A percentile compares a stretch with the other conserved stretches of the same genome.
These are phyloP conservation scores for Tragelaphus strepsiceros DNA, from an alignment of 2,113 vertebrate genomes.

Conservation along the genomic window DNA sequence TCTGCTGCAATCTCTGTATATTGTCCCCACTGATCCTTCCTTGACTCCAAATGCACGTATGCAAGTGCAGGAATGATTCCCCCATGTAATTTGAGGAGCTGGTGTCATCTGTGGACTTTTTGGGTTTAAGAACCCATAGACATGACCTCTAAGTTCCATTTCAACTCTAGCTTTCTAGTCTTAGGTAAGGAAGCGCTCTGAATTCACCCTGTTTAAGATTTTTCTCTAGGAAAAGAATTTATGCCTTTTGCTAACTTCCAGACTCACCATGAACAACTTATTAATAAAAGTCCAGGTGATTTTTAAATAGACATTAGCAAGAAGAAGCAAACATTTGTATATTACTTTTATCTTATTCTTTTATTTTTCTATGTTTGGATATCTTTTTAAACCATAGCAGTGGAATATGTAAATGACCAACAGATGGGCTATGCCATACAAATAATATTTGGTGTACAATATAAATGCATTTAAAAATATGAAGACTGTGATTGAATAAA, in stretches of 20 bases:
- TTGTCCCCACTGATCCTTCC: not conserved
- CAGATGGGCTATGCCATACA: not conserved
- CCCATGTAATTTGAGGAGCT: not conserved
- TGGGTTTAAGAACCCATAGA: not conserved
- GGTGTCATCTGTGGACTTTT: not conserved
- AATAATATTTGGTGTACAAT: not conserved
- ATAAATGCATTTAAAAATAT: conserved; percentile 27
- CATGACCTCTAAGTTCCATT: not conserved
- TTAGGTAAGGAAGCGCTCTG: not conserved
- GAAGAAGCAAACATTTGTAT: conserved; percentile 1
- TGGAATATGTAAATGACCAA: not conserved
- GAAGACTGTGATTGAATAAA: not conserved
- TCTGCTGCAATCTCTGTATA: not conserved
- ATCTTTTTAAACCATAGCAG: not conserved
- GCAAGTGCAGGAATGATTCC: not conserved
- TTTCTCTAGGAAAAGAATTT: not conserved
- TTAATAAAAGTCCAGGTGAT: not conserved
- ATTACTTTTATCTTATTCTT: not conserved
- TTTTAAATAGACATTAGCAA: not conserved
- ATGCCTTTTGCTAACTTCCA: not conserved
- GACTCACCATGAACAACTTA: not conserved
- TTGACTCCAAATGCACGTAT: not conserved
- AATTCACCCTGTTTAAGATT: not conserved
- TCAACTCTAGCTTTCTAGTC: not conserved
- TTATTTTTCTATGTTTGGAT: conserved; percentile 5